Base-by-base conservation (phyloP, 2,797 vertebrate genomes). In the Esox lucius region DNA sequence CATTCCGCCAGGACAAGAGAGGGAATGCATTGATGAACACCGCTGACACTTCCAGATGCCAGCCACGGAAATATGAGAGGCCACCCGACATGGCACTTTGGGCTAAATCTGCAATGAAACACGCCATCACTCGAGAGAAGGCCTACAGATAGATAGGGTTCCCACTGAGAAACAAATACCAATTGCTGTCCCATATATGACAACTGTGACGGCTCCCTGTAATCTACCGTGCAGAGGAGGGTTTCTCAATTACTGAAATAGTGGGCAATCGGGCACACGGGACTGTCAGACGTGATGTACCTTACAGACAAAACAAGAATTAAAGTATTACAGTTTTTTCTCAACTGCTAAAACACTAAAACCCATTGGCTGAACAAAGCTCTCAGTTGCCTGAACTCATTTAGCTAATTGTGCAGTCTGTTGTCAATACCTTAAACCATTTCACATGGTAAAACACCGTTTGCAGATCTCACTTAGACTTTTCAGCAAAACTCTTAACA, bases 31-130 rank as follows among this genome's bases (percentile, higher is more conserved):
- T 83, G 84, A 88, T 82, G 81, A 87, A 77, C 81, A 77, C 78
- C 76, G 84, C 71, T 86, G 87, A 87, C 85, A 87, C 78, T 76
- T 61, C 79, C 87, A 84, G 83, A 87, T 84, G 82, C 81, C 75
- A 64, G 73, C 66, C 76, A 83, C 84, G 73, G 81, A 87, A 80
- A 82, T 81, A 80, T 68, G 78, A 78, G 64, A 19, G 24, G 71
- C 64, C 7, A 2, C 49, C 19, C 68, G 78, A 76, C 81, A 80
- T 87, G 80, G 81, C 80, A 83, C 86, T 85, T 88, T 81, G 82
- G 84, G 78, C 84, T 73, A 77, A 31, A 15, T 84, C 75, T 86
- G 80, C 83, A 87, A 90, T 78, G 79, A 83, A 91, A 86, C 84
- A 83, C 74, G 69, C 80, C 81, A 79, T 76, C 83, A 85, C 83